These are phyloP conservation scores for Cichladusa arquata DNA, from an alignment of 2,113 vertebrate genomes.

Conservation along the genomic window DNA sequence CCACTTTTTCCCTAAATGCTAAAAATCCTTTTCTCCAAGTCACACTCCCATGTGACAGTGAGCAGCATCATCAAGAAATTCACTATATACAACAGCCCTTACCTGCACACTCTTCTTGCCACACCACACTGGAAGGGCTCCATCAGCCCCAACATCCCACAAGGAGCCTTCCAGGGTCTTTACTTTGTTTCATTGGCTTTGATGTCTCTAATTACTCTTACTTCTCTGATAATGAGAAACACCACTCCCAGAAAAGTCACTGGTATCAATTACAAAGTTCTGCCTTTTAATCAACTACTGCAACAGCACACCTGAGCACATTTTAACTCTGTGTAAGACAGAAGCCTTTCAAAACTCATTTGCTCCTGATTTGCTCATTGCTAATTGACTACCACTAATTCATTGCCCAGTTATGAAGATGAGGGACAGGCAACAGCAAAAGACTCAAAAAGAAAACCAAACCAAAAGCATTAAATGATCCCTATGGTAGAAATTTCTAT, in stretches of 20 bases:
- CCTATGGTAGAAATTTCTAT: slow-evolving; percentile 89
- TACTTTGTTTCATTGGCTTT: neutral
- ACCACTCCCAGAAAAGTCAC: neutral
- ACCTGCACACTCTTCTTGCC: neutral
- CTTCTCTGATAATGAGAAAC: neutral
- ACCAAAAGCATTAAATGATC: slow-evolving; percentile 77
- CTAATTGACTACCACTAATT: neutral
- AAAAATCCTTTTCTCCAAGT: neutral
- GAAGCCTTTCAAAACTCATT: neutral
- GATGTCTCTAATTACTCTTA: rapidly evolving
- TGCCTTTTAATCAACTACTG: neutral
- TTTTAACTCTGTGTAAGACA: neutral
- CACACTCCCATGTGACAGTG: neutral
- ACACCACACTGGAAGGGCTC: neutral
- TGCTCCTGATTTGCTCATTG: neutral
- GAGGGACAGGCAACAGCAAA: slow-evolving; percentile 77
- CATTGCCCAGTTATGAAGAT: slow-evolving; percentile 70
- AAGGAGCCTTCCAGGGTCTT: neutral
- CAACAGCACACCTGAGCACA: neutral
- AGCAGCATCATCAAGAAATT: neutral
- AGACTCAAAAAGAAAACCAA: slow-evolving; percentile 41
- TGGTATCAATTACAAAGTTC: neutral
- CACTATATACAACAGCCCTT: neutral
- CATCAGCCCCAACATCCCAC: neutral
- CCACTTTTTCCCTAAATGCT: neutral